Base-by-base conservation (phyloP, 2,113 vertebrate genomes). In the Microtus oregoni region DNA sequence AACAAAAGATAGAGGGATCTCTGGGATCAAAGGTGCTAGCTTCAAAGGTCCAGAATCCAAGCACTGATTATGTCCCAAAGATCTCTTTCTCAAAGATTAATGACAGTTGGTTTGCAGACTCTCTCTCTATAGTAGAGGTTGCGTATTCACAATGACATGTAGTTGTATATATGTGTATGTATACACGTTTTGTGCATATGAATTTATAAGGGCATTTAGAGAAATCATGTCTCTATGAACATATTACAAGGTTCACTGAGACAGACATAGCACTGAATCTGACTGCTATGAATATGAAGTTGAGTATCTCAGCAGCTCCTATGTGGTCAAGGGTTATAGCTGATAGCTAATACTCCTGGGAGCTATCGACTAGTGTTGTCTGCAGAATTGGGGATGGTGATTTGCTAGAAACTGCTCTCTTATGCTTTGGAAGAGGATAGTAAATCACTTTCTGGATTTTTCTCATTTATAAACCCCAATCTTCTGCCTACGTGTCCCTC, bases 221-320 rank as follows among this genome's bases (percentile, higher is more conserved):
- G 72, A 95, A 96, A 2, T 96, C 82, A 41, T 61, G 52, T 82
- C 88, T 94, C 90, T 72, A 44, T 58, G 87, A 82, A 75, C 65
- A 94, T 95, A 79, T 88, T 79, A 65, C 92, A 92, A 35, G 55
- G 0, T 97, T 97, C 91, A 88, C 63, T 92, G 94, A 92, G 78
- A 87, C 9, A 73, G 75, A 67, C 19, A 0, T 38, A 86, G 8
- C 55, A 68, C n/a, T 88, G 68, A 96, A 92, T 0, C 41, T 44
- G 41, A 72, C 50, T 61, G 19, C 15, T 94, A 63, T 44, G 90
- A n/a, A 47, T 73, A 65, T 85, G 68, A 86, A 91, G 55, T 94
- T 4, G 67, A 82, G 94, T 78, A 58, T 0, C 11, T 89, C 89
- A 65, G 12, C 35, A 44, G 10, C 28, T 63, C 72, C 67, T 68